Base-by-base conservation (phyloP, 2,113 vertebrate species). In the Holacanthus passer region DNA sequence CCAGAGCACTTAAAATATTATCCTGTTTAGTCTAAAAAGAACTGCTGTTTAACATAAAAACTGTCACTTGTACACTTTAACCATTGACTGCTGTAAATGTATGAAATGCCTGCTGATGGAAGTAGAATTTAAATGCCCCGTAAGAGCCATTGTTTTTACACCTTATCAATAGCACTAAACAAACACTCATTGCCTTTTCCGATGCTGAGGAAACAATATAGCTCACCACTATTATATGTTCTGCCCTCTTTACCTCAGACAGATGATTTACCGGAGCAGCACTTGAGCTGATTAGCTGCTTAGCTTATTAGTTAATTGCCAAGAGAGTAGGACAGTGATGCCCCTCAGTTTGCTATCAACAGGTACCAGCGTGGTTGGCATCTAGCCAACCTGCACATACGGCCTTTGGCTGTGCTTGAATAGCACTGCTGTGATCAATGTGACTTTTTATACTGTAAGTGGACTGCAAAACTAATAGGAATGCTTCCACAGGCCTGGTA, bases 301-400 rank as follows among this genome's bases (percentile, higher is more conserved):
- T 65, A 82, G 45, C 60, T 78, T 82, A 83, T 91, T 88, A 89
- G 77, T 66, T 91, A 90, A 91, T 89, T 91, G 83, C 83, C 24
- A 66, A 45, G 50, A 68, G 70, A 70, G 77, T 58, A 60, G 71
- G 66, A 86, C 71, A 82, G 67, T 80, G 77, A 87, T 81, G 62
- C 70, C 64, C 77, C 79, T 87, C 35, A 20, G 70, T 80, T 76
- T 76, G 60, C 16, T 77, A 82, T 79, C 83, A 83, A 77, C 76
- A 89, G 86, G 84, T 86, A 81, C 2, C 16, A 69, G 41, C 10
- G 16, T 69, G 73, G 73, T 45, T 85, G 55, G 68, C 72, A 43
- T 52, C 19, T 35, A 66, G 65, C 60, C 55, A 64, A 27, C 35
- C 32, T 50, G 29, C 41, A 22, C 35, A 66, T 62, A 24, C 22